A percentile compares a stretch with the other conserved stretches of the same genome.
phyloP scores from a whole-genome alignment of 2,888 invertebrate species.

The Marasmarcha lunaedactyla region DNA sequence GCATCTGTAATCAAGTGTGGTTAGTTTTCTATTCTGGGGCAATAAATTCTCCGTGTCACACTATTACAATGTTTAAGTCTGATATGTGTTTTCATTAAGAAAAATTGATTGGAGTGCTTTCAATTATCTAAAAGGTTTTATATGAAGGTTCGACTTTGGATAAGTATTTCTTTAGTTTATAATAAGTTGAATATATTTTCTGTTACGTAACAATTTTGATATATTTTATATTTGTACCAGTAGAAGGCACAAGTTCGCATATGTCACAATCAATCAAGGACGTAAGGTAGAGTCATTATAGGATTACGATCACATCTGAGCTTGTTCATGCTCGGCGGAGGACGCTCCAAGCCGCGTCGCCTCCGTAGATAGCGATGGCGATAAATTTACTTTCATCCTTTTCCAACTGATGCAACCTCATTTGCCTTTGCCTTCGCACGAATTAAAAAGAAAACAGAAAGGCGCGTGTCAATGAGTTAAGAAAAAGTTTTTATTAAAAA shows the following conservation, averaged over 20 bases:
- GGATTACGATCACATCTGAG: constrained; percentile 35
- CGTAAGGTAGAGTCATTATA: constrained; percentile 33
- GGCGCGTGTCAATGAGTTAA: constrained; percentile 7
- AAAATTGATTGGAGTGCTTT: too few species aligned
- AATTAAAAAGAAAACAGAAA: constrained; percentile 8
- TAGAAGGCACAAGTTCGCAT: not conserved
- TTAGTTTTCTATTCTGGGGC: constrained; percentile 59
- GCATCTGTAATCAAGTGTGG: constrained; percentile 49
- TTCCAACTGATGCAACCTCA: constrained; percentile 38
- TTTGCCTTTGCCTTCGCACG: constrained; percentile 25
- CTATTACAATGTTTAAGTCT: constrained; percentile 68
- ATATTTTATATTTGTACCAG: too few species aligned
- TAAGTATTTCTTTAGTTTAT: too few species aligned
- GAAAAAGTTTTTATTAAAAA: constrained; percentile 3
- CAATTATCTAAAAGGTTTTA: too few species aligned
- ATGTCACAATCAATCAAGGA: constrained; percentile 33
- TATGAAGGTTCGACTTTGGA: too few species aligned
- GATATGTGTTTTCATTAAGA: constrained; percentile 66
- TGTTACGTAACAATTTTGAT: too few species aligned
- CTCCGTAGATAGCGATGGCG: constrained; percentile 43
- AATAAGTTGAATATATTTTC: too few species aligned
- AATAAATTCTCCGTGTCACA: constrained; percentile 65
- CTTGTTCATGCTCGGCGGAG: constrained; percentile 55
- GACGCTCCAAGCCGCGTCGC: constrained; percentile 45
- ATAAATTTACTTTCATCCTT: constrained; percentile 67